phyloP scores from a whole-genome alignment of 2,113 vertebrate species.

The Alectura lathami region DNA sequence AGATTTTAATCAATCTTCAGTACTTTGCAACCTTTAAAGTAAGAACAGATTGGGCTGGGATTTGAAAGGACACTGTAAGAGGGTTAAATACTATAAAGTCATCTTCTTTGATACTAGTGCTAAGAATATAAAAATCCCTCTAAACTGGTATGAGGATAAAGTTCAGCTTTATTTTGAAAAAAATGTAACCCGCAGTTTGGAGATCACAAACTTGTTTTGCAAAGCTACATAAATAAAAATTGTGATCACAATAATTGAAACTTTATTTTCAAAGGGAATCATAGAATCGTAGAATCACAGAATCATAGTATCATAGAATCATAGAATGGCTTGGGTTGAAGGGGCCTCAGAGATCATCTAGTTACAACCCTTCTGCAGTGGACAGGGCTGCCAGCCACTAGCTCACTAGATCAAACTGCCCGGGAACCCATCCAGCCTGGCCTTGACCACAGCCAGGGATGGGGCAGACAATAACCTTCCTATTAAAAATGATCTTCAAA shows the following conservation, averaged over 20 bases:
- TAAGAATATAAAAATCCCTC: neutral
- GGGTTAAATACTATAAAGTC: neutral
- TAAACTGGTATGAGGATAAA: neutral
- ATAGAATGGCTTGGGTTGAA: no score
- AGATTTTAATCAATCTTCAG: constrained; percentile 55
- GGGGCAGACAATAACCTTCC: neutral
- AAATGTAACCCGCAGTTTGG: neutral
- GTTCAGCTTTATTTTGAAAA: neutral
- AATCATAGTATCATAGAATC: no score
- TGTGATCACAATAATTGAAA: neutral
- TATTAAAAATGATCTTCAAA: neutral
- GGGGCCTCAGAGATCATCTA: no score
- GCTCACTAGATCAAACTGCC: no score
- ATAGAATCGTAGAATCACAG: no score
- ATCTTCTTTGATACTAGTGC: neutral
- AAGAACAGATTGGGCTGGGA: constrained; percentile 27
- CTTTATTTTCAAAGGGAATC: neutral
- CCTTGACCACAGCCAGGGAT: no score
- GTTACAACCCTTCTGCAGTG: no score
- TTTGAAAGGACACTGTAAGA: constrained; percentile 37
- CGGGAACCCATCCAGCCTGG: no score
- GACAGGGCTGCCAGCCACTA: no score
- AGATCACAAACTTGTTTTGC: neutral
- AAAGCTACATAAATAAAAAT: neutral
- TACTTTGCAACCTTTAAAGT: constrained; percentile 13